Base-by-base conservation (phyloP, 2,888 invertebrate genomes). In the Coleophora deauratella region DNA sequence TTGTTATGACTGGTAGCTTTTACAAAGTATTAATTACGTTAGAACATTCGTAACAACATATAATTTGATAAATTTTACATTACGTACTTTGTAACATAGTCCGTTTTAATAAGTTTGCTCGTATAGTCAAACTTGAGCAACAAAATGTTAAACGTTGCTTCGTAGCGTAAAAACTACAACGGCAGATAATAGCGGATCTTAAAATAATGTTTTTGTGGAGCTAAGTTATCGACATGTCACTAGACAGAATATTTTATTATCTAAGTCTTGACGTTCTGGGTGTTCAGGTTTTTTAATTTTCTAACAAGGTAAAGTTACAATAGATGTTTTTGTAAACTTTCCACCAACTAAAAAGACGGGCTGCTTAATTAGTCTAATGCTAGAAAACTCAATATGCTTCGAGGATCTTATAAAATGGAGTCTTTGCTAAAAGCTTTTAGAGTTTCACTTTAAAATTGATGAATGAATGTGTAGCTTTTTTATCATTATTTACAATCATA, bases 201-300 rank as follows among this genome's bases (percentile, higher is more conserved):
- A 70, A 72, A 73, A 72, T 72, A 71, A 74, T 72, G 69, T 68
- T 67, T 70, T 72, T 72, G 67, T 66, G 65, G 64, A 70, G 71
- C 73, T 73, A 21, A 3, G 21, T 21, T 6, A 21, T 6, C 21
- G 21, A 6, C 21, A 21, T 6, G 21, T 3, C 41, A 51, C 50
- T 54, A 49, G 52, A 49, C 45, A 38, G 40, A 49, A 47, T 46
- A 50, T 50, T 42, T 42, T 27, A 35, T 44, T 52, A 49, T 47
- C 48, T 44, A 47, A 45, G 21, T 4, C 21, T 21, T 21, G 21
- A 21, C 6, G 21, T 21, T 21, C 44, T 43, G 48, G 12, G 36
- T 27, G 9, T 9, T 27, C 27, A 36, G 7, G 12, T 2, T 36
- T 36, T 36, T 21, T 12, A 8, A 21, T 35, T 14, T n/a, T 15